Evolutionary conservation across 2,888 invertebrate genomes (phyloP).

Genomic region (Philopedon plagiatum): DNA sequence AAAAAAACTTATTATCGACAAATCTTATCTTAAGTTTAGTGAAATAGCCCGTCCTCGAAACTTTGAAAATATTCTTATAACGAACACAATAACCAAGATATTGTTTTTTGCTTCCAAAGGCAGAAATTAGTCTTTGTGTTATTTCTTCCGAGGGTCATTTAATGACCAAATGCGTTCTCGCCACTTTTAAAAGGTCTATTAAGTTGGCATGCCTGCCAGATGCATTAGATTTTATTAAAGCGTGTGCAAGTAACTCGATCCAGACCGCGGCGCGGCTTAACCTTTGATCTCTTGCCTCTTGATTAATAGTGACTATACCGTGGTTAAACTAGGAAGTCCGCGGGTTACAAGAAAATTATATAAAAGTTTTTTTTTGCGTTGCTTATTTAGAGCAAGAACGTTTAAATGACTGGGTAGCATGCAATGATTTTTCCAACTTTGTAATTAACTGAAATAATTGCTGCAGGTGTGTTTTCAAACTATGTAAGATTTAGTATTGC

Average conservation of each 20-base stretch:
- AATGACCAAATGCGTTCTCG: not conserved
- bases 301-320: slow-evolving; percentile 25
- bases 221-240: slow-evolving; percentile 29
- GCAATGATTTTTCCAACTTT: not conserved
- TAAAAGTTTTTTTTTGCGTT: slow-evolving; percentile 4
- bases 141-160: no score
- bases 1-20: no score
- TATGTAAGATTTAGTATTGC: no score
- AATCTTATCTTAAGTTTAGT: no score
- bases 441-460: no score
- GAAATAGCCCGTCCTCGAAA: no score
- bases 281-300: slow-evolving; percentile 32
- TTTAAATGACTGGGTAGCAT: not conserved
- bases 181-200: slow-evolving; percentile 10
- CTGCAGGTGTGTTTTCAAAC: no score
- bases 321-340: slow-evolving; percentile 30
- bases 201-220: slow-evolving; percentile 26
- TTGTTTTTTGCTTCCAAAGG: no score
- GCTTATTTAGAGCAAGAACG: not conserved
- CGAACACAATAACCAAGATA: no score
- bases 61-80: no score
- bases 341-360: slow-evolving; percentile 28
- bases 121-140: no score
- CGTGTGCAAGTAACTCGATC: slow-evolving; percentile 28
- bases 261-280: slow-evolving; percentile 22